Evolutionary conservation across 2,888 invertebrate species (phyloP).

Genomic region (Perdita meconis): DNA sequence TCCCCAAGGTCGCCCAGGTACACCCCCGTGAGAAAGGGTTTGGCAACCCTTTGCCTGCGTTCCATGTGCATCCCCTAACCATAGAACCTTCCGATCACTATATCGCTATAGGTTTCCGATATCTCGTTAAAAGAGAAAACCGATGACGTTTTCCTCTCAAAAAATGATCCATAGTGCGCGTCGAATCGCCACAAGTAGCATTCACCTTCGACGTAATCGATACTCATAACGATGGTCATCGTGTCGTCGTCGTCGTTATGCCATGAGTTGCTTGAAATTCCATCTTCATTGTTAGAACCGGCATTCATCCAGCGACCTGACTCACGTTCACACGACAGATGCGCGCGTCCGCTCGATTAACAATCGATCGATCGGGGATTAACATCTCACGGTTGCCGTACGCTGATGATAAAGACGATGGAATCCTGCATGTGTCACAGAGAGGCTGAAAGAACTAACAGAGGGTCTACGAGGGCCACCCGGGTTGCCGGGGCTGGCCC

Average conservation of each 20-base stretch:
- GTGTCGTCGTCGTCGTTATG: conserved; percentile 24
- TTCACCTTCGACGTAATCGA: conserved; percentile 17
- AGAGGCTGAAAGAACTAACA: conserved; percentile 86
- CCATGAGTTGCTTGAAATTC: conserved; percentile 51
- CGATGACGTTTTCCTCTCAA: background rate
- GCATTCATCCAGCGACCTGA: conserved; percentile 37
- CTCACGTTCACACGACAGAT: conserved; percentile 36
- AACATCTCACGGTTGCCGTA: conserved; percentile 55
- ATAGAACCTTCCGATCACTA: too few species aligned
- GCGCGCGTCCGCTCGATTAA: conserved; percentile 53
- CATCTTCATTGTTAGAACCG: conserved; percentile 47
- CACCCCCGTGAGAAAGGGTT: conserved; percentile 44
- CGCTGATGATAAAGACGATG: conserved; percentile 69
- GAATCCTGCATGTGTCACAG: conserved; percentile 83
- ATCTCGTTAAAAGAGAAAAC: background rate
- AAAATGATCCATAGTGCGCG: conserved; percentile 25
- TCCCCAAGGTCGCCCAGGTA: conserved; percentile 86
- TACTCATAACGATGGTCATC: conserved; percentile 33
- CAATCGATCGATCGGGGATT: conserved; percentile 58
- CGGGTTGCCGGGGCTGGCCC: conserved; percentile 87
- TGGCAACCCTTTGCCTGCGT: conserved; percentile 40
- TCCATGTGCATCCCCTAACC: conserved; percentile 11
- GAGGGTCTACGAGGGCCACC: conserved; percentile 89
- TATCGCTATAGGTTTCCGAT: too few species aligned
- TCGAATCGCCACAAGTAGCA: conserved; percentile 8